Evolutionary conservation across 2,888 invertebrate species (phyloP), one percentile per base, ranked within the genome.

Genomic region (Drymonia ruficornis): DNA sequence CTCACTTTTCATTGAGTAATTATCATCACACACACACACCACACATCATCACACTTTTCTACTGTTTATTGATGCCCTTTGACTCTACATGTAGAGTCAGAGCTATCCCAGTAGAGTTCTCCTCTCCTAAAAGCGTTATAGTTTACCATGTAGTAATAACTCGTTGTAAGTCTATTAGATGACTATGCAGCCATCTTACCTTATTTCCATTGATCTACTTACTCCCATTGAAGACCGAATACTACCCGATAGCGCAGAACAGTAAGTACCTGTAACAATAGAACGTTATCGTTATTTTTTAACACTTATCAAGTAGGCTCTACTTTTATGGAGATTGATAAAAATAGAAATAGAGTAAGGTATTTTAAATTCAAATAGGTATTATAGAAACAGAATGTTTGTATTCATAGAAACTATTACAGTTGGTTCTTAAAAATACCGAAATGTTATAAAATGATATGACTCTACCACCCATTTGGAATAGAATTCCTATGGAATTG

Each of bases 201-300:
- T 36, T n/a, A n/a, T n/a, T 36, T 11, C 36, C 36, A 36, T 36
- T 36, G 36, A 36, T 36, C 13, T n/a, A 36, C 36, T 36, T 36
- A 36, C 36, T 36, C 36, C n/a, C n/a, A 31, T 23, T 23, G 23
- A 23, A 36, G 36, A n/a, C n/a, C n/a, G 11, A 36, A 36, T 36
- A 36, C n/a, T 4, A 36, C 36, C 36, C 36, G 13, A n/a, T n/a
- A 36, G n/a, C n/a, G 11, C 31, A 28, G 5, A 1, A 8, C 28
- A 28, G 6, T n/a, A 15, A 38, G 38, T 42, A 42, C 42, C 42
- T 42, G 42, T 42, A 42, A 42, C 42, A 42, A 42, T 42, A 8
- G 42, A 42, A 4, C 16, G 16, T 36, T 36, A n/a, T 36, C 36
- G 36, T 36, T 36, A 36, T 36, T 36, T n/a, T 36, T 5, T 36